Percentiles rank a stretch among this genome's conserved stretches.
Evolutionary conservation across 2,888 invertebrate species (phyloP).

Genomic region (Rhingia rostrata): DNA sequence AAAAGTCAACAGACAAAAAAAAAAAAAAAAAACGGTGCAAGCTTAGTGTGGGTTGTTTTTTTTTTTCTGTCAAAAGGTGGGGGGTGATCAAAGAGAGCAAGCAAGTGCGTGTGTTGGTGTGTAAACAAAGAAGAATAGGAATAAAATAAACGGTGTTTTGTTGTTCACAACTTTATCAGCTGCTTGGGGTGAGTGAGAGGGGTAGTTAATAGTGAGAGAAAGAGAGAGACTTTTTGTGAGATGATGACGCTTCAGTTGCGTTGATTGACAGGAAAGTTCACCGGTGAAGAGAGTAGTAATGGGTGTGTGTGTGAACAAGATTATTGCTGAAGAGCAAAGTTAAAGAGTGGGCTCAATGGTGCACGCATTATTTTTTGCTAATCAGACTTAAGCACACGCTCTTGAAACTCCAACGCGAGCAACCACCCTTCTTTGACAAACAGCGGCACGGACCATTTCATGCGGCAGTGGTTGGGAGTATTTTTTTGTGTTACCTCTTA

Average conservation of each 20-base stretch:
- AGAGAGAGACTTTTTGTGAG: slow-evolving; percentile 20
- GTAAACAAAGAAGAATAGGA: slow-evolving; percentile 50
- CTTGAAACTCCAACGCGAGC: slow-evolving; percentile 1
- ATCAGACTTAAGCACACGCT: not conserved
- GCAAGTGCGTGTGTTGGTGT: slow-evolving; percentile 68
- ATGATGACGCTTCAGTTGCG: slow-evolving; percentile 40
- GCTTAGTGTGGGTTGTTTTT: slow-evolving; percentile 13
- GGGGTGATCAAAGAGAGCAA: slow-evolving; percentile 53
- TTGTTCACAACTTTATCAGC: not conserved
- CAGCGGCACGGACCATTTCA: not conserved
- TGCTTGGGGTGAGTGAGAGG: slow-evolving; percentile 7
- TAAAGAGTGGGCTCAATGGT: slow-evolving; percentile 16
- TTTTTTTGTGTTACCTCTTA: slow-evolving; percentile 11
- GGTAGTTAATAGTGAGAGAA: slow-evolving; percentile 27
- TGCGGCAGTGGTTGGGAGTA: not conserved
- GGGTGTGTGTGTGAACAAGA: not conserved
- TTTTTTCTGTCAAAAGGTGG: slow-evolving; percentile 2
- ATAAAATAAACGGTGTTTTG: slow-evolving; percentile 26
- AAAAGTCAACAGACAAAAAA: not conserved
- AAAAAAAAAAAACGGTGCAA: slow-evolving; percentile 30
- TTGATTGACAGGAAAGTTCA: slow-evolving; percentile 56
- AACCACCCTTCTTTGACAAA: not conserved
- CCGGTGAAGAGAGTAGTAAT: slow-evolving; percentile 36
- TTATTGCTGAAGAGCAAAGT: slow-evolving; percentile 32
- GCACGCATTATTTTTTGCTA: slow-evolving; percentile 32